phyloP scores from a whole-genome alignment of 2,888 invertebrate genomes.

The Galeopsomyia nigrocyanea region DNA sequence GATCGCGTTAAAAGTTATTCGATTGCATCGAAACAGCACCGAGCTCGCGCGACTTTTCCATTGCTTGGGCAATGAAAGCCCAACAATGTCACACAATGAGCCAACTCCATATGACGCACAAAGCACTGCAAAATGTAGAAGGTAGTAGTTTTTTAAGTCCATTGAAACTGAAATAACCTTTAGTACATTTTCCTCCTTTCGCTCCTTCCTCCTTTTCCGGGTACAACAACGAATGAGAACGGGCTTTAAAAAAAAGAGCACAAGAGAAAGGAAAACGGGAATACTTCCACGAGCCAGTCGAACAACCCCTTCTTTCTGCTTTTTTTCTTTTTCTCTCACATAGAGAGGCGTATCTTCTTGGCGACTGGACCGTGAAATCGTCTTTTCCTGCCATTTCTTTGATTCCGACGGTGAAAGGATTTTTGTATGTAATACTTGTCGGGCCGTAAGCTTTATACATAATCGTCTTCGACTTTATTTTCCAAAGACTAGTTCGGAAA shows the following conservation, averaged over 20 bases:
- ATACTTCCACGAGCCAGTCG: slow-evolving; percentile 24
- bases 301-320: slow-evolving; percentile 22
- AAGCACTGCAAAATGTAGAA: slow-evolving; percentile 32
- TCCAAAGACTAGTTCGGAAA: slow-evolving; percentile 30
- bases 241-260: neutral
- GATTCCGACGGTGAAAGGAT: slow-evolving; percentile 35
- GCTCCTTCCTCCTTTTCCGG: slow-evolving; percentile 1
- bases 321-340: slow-evolving; percentile 11
- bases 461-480: slow-evolving; percentile 28
- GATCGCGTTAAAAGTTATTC: slow-evolving; percentile 29
- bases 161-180: slow-evolving; percentile 43
- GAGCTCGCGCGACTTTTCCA: slow-evolving; percentile 25
- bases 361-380: slow-evolving; percentile 45
- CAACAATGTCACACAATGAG: slow-evolving; percentile 31
- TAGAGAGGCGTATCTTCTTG: slow-evolving; percentile 22
- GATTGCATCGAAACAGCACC: slow-evolving; percentile 16
- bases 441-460: slow-evolving; percentile 23
- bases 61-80: slow-evolving; percentile 32
- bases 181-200: slow-evolving; percentile 23
- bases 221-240: slow-evolving; percentile 11
- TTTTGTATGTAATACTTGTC: slow-evolving; percentile 40
- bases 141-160: slow-evolving; percentile 37
- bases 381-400: slow-evolving; percentile 41
- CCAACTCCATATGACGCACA: slow-evolving; percentile 24
- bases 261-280: slow-evolving; percentile 27